Conservation (phyloP, 2,888 invertebrate genomes). For the Leptopilina myrica region DNA sequence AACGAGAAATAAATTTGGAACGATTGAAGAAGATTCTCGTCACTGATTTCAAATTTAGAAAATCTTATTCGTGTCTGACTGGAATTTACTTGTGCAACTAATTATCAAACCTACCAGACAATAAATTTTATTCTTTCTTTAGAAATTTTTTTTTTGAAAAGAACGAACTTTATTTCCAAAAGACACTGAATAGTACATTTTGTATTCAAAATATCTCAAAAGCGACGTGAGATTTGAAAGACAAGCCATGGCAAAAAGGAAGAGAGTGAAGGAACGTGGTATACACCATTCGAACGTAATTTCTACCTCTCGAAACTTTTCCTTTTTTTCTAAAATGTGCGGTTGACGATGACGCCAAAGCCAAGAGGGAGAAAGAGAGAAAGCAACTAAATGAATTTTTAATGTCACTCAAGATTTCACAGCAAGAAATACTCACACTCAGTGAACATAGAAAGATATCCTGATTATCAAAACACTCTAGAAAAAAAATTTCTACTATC, state of each 20-base stretch:
- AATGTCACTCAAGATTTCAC: neutral
- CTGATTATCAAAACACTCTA: no score
- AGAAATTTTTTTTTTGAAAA: neutral
- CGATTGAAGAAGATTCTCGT: no score
- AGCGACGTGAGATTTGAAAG: conserved; percentile 10
- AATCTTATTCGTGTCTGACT: no score
- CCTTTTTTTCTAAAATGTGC: neutral
- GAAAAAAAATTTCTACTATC: no score
- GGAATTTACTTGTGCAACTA: no score
- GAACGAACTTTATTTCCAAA: neutral
- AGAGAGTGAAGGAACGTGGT: conserved; percentile 4
- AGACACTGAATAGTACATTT: neutral
- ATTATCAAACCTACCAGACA: no score
- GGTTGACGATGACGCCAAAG: neutral
- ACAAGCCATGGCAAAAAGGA: neutral
- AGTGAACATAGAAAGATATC: no score
- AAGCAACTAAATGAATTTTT: conserved; percentile 27
- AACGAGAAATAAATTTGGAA: no score
- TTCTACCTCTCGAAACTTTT: conserved; percentile 15
- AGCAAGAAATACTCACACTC: conserved; percentile 30
- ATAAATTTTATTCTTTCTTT: no score
- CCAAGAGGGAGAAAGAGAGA: neutral
- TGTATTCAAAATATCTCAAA: neutral
- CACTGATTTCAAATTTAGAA: no score
- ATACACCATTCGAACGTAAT: neutral